phyloP scores from a whole-genome alignment of 2,888 invertebrate genomes.

The Drosophila mercatorum region DNA sequence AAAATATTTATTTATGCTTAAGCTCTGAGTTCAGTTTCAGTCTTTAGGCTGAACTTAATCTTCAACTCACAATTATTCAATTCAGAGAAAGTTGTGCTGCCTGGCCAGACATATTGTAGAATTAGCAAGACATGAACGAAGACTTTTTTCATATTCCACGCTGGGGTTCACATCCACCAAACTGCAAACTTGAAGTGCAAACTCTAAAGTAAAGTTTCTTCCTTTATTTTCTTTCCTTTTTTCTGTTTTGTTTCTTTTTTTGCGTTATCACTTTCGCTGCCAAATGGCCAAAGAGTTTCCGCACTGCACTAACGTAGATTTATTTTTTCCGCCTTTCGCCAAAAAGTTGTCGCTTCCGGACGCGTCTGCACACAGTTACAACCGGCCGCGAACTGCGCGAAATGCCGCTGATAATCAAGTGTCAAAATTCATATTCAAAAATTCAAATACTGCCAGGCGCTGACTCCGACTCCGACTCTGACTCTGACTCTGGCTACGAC shows the following conservation, averaged over 20 bases:
- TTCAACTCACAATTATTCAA: conserved; percentile 82
- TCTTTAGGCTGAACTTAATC: not conserved
- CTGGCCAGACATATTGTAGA: conserved; percentile 55
- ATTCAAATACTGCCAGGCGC: conserved; percentile 69
- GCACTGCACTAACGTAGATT: conserved; percentile 54
- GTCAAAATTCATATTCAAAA: conserved; percentile 80
- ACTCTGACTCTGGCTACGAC: conserved; percentile 4
- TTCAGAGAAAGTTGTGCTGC: conserved; percentile 77
- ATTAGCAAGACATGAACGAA: conserved; percentile 47
- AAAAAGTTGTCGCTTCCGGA: conserved; percentile 48
- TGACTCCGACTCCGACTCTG: conserved; percentile 21
- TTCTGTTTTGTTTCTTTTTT: not conserved
- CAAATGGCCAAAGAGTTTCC: conserved; percentile 61
- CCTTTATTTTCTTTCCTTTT: not conserved
- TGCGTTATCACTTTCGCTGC: conserved; percentile 62
- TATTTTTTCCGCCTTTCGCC: conserved; percentile 49
- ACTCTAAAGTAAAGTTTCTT: conserved; percentile 48
- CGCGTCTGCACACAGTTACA: conserved; percentile 69
- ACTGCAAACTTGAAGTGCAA: conserved; percentile 18
- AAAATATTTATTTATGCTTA: not conserved
- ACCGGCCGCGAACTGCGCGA: conserved; percentile 66
- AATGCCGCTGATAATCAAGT: conserved; percentile 74
- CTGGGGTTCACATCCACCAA: conserved; percentile 47
- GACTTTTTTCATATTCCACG: conserved; percentile 53
- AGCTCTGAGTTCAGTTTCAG: not conserved